phyloP scores from a whole-genome alignment of 2,888 invertebrate genomes.

The Mechanitis mazaeus region DNA sequence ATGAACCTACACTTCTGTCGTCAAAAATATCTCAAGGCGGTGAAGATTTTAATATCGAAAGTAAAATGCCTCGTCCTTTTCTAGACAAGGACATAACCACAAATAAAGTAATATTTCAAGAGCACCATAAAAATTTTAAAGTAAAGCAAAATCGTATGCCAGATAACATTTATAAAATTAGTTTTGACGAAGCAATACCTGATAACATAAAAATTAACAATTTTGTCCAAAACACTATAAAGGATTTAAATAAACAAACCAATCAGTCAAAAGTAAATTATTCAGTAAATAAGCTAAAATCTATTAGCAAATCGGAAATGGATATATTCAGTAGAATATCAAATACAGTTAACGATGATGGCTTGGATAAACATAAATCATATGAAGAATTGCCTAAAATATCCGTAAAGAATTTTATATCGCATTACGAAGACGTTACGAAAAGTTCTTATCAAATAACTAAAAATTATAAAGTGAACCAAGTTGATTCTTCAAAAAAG shows the following conservation, averaged over 20 bases:
- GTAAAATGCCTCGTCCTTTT: background rate
- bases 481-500: slow-evolving; percentile 39
- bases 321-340: slow-evolving; percentile 65
- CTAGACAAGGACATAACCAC: background rate
- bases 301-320: slow-evolving; percentile 71
- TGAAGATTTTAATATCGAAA: background rate
- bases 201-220: slow-evolving; percentile 30
- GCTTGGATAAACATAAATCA: slow-evolving; percentile 63
- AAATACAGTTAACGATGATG: slow-evolving; percentile 40
- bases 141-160: slow-evolving; percentile 47
- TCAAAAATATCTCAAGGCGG: background rate
- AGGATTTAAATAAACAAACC: slow-evolving; percentile 35
- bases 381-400: slow-evolving; percentile 66
- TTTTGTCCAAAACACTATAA: slow-evolving; percentile 33
- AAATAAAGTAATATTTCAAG: background rate
- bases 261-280: slow-evolving; percentile 31
- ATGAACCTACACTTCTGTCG: slow-evolving; percentile 5
- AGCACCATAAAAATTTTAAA: slow-evolving; percentile 31
- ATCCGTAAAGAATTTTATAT: slow-evolving; percentile 64
- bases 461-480: slow-evolving; percentile 33
- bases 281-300: slow-evolving; percentile 42
- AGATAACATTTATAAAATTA: slow-evolving; percentile 39
- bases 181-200: slow-evolving; percentile 38
- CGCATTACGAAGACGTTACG: slow-evolving; percentile 62
- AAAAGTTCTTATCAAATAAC: slow-evolving; percentile 41